phyloP scores from a whole-genome alignment of 2,113 vertebrate genomes.

The Passer domesticus region DNA sequence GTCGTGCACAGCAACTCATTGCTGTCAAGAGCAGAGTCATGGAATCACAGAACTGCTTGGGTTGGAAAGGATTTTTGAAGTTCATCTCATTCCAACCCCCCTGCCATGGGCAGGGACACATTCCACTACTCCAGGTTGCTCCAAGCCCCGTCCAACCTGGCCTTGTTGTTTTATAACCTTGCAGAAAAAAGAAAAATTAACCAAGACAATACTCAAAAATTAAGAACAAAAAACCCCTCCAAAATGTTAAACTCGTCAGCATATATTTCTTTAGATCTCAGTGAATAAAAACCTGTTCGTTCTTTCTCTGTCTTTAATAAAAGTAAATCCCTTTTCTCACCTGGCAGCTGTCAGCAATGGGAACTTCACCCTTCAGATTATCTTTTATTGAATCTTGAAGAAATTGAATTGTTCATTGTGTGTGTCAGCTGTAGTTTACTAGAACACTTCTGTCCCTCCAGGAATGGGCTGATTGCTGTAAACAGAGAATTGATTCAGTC shows the following conservation, averaged over 20 bases:
- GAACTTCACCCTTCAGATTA: conserved; percentile 43
- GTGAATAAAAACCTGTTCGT: not conserved
- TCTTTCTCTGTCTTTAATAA: conserved; percentile 13
- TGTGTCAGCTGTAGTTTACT: conserved; percentile 30
- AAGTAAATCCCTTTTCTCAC: conserved; percentile 27
- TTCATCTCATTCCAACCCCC: not conserved
- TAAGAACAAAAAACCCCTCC: fast-evolving
- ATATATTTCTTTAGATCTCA: not conserved
- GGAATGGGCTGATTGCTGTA: conserved; percentile 12
- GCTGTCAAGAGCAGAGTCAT: not conserved
- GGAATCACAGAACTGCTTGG: not conserved
- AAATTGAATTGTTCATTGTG: conserved; percentile 50
- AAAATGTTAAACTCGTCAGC: not conserved
- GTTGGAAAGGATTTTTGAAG: not conserved
- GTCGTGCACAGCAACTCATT: not conserved
- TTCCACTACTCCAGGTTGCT: not conserved
- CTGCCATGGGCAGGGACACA: not conserved
- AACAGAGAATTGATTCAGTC: not conserved
- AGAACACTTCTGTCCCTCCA: not conserved
- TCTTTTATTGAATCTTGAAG: conserved; percentile 46
- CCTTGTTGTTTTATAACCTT: not conserved
- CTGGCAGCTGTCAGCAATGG: conserved; percentile 31
- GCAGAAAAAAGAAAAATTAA: not conserved
- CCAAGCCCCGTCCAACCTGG: not conserved
- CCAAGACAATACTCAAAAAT: not conserved